Evolutionary conservation across 2,113 vertebrate genomes (phyloP).

Genomic region (Synodontis membranacea): DNA sequence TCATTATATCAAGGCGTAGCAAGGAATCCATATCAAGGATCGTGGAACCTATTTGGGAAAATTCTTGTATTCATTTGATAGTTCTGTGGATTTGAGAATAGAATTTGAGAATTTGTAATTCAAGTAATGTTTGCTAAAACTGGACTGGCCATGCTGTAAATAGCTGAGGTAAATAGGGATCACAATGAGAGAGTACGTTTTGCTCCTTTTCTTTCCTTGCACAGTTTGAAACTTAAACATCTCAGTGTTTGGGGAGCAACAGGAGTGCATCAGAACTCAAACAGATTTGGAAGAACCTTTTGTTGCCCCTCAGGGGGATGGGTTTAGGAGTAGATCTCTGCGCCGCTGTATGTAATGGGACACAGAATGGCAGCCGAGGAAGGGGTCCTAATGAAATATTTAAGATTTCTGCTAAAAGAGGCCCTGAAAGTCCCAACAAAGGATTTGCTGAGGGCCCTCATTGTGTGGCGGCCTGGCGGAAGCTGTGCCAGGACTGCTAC

Average conservation of each 20-base stretch:
- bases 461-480: conserved; percentile 74
- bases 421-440: conserved; percentile 79
- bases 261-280: conserved; percentile 62
- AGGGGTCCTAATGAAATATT: conserved; percentile 86
- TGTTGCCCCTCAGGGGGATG: conserved; percentile 64
- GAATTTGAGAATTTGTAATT: background rate
- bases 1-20: conserved; percentile 62
- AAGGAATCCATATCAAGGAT: background rate
- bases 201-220: conserved; percentile 42
- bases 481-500: conserved; percentile 75
- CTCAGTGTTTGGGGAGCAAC: conserved; percentile 63
- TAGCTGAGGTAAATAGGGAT: conserved; percentile 29
- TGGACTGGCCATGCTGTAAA: background rate
- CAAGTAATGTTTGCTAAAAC: background rate
- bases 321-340: conserved; percentile 56
- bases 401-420: conserved; percentile 79
- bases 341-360: conserved; percentile 61
- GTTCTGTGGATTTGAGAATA: background rate
- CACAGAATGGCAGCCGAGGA: conserved; percentile 62
- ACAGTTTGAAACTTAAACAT: conserved; percentile 65
- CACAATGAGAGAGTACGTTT: conserved; percentile 48
- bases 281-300: conserved; percentile 69
- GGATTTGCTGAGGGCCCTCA: conserved; percentile 71
- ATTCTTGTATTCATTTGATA: conserved; percentile 11
- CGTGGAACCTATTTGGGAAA: background rate